These are phyloP conservation scores for Neoseiulus cucumeris DNA, from an alignment of 1,140 invertebrate species.

Conservation along the genomic window DNA sequence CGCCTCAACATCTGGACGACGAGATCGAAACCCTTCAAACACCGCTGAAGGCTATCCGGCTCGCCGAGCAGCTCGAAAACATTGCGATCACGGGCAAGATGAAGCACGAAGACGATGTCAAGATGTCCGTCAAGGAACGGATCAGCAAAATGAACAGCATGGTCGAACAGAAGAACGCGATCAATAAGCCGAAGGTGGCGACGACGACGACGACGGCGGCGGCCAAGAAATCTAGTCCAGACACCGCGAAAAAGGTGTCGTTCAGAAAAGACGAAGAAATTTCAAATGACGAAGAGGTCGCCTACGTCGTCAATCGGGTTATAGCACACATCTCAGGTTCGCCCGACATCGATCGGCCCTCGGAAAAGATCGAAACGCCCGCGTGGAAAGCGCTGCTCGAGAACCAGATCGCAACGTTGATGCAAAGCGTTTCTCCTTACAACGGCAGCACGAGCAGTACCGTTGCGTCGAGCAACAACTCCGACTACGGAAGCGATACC, in stretches of 20 bases:
- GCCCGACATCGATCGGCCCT: slow-evolving; percentile 4
- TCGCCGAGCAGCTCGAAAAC: slow-evolving; percentile 2
- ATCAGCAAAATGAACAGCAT: slow-evolving; percentile 6
- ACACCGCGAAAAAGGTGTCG: slow-evolving; percentile 7
- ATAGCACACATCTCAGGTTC: slow-evolving; percentile 6
- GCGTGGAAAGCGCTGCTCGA: slow-evolving; percentile 14
- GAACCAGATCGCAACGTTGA: slow-evolving; percentile 19
- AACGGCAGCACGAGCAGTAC: slow-evolving; percentile 16
- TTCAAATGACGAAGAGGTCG: not conserved
- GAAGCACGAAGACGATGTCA: not conserved
- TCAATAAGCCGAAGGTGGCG: not conserved
- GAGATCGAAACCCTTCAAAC: slow-evolving; percentile 15
- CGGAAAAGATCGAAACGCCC: not conserved
- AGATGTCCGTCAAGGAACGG: slow-evolving; percentile 1
- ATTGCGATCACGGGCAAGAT: slow-evolving; percentile 6
- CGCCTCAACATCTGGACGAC: slow-evolving; percentile 6
- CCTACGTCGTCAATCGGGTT: slow-evolving; percentile 3
- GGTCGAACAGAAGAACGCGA: too few relatives aligned
- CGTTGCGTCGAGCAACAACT: slow-evolving; percentile 17
- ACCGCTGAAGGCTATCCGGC: not conserved
- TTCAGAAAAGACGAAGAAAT: slow-evolving; percentile 4
- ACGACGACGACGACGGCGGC: not conserved
- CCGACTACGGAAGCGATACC: slow-evolving; percentile 21
- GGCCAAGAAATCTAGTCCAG: slow-evolving; percentile 6
- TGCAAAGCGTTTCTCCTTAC: slow-evolving; percentile 19